phyloP scores from a whole-genome alignment of 2,797 vertebrate species.

The Hypotaenidia philippensis region DNA sequence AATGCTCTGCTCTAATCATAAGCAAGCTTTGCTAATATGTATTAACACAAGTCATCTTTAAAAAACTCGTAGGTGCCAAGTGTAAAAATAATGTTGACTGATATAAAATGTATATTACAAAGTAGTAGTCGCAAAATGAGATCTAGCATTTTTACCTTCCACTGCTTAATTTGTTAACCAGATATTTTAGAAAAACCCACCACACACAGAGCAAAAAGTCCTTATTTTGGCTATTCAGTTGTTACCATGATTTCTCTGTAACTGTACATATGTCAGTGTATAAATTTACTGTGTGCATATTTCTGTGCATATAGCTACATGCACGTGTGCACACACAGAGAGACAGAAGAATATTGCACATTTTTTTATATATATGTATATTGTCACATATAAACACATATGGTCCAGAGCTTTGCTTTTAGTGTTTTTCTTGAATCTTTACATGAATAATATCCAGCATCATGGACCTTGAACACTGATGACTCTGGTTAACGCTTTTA shows the following conservation, averaged over 20 bases:
- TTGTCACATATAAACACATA: constrained; percentile 39
- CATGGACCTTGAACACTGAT: constrained; percentile 84
- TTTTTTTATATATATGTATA: not conserved
- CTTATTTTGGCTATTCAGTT: not conserved
- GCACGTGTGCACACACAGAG: not conserved
- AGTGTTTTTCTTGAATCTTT: constrained; percentile 78
- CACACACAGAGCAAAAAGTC: not conserved
- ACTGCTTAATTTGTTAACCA: not conserved
- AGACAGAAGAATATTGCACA: not conserved
- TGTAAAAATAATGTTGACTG: not conserved
- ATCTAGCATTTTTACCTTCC: not conserved
- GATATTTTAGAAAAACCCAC: not conserved
- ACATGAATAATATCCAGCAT: constrained; percentile 81
- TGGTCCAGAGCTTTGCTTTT: constrained; percentile 61
- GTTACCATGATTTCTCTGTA: not conserved
- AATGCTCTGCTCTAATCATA: constrained; percentile 12
- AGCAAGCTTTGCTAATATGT: constrained; percentile 4
- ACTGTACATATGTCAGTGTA: not conserved
- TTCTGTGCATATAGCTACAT: not conserved
- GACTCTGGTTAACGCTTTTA: constrained; percentile 86
- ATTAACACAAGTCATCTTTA: not conserved
- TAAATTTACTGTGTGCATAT: not conserved
- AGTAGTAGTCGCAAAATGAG: not conserved
- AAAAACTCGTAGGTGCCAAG: not conserved
- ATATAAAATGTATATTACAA: not conserved